Evolutionary conservation across 2,888 invertebrate genomes (phyloP), one percentile per base, ranked within the genome.

Genomic region (Chrysolina americana): DNA sequence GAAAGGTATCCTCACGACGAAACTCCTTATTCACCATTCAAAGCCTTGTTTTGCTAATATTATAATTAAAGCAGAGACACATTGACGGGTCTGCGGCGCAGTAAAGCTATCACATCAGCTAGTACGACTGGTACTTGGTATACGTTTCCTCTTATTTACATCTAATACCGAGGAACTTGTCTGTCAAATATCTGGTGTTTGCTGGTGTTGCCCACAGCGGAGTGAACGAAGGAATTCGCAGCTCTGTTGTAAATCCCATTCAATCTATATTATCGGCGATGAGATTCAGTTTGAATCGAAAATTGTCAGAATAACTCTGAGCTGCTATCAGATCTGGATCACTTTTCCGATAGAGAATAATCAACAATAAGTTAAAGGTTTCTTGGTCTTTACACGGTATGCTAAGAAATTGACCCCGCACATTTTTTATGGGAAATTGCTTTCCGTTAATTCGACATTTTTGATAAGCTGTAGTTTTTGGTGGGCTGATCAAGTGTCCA

Each of bases 61-160:
- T 86, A 84, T 85, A 85, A 86, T 85, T 85, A 85, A 85, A 85
- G 80, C 83, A 80, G 82, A 82, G 84, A 85, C 85, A 84, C 84
- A 83, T 85, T 85, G 85, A 85, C 85, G 84, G 83, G 76, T 78
- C 79, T 78, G 78, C 77, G 80, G 71, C 80, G 83, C 81, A 81
- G 83, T 86, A 66, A 66, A 66, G 28, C 66, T 66, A 47, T 50
- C 66, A 50, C n/a, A 50, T 66, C 50, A 28, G 50, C 48, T 44
- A 36, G 66, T 66, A 50, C 50, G 50, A 66, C 50, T 66, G 50
- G 66, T 66, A 66, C 48, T 50, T 28, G 36, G 50, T 11, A 36
- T 66, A 66, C 28, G 50, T 66, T 66, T 36, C 50, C 66, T 50
- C 28, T 48, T 66, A 66, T 66, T 66, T 80, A 68, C 66, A 66